Evolutionary conservation across 1,140 invertebrate species (phyloP).

Genomic region (Helicorthomorpha holstii): DNA sequence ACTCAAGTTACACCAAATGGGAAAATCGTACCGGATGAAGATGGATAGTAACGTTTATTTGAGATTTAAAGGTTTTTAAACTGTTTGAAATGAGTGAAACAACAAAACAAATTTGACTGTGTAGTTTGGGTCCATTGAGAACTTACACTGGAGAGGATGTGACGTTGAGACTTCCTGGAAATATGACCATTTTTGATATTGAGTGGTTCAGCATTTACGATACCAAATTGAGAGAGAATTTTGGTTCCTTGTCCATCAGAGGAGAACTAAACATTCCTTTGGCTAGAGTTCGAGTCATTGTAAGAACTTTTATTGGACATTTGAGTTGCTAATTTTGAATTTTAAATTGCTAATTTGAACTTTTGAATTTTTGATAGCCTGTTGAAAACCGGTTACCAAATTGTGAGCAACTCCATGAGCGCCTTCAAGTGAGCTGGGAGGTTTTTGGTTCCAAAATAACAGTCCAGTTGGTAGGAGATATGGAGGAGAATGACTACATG

Average conservation of each 20-base stretch:
- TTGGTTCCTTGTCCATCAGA: constrained; percentile 59
- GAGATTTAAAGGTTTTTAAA: constrained; percentile 25
- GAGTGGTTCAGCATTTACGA: constrained; percentile 74
- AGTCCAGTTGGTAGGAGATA: constrained; percentile 63
- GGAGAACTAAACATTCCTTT: constrained; percentile 70
- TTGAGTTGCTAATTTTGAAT: constrained; percentile 4
- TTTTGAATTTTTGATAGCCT: constrained; percentile 14
- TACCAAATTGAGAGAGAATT: constrained; percentile 46
- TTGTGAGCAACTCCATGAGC: constrained; percentile 62
- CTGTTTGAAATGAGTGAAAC: neutral
- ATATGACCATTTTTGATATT: constrained; percentile 61
- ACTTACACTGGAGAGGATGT: constrained; percentile 56
- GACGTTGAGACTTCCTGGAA: constrained; percentile 57
- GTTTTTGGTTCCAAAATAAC: constrained; percentile 76
- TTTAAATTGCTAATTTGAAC: neutral
- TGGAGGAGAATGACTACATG: constrained; percentile 61
- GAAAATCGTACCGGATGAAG: constrained; percentile 68
- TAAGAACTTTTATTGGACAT: constrained; percentile 12
- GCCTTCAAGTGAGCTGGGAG: constrained; percentile 72
- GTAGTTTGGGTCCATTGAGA: constrained; percentile 49
- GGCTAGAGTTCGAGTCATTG: constrained; percentile 43
- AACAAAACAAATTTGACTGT: no score
- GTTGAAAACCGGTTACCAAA: constrained; percentile 46
- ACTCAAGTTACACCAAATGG: constrained; percentile 67
- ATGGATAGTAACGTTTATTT: constrained; percentile 88